Conservation (phyloP, 2,888 invertebrate species). For the Urechis unicinctus region DNA sequence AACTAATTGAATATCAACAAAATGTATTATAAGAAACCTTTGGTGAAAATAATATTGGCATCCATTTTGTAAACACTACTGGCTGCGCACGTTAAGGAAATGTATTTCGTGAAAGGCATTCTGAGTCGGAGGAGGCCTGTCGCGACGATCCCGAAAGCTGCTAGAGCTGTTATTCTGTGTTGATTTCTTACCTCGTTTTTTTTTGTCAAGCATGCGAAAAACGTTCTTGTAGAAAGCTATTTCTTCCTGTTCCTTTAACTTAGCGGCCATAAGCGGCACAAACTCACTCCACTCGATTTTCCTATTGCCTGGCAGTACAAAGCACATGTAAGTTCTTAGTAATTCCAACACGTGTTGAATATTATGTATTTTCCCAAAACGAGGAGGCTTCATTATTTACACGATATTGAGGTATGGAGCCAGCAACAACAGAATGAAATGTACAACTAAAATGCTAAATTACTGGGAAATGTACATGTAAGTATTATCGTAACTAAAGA, state of each 20-base stretch:
- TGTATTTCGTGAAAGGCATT: no score
- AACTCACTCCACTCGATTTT: constrained; percentile 16
- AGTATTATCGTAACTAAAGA: background rate
- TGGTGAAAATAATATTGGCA: no score
- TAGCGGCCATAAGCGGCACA: constrained; percentile 13
- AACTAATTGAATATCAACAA: no score
- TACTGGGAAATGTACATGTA: background rate
- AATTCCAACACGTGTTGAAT: no score
- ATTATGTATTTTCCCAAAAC: background rate
- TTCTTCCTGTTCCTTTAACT: constrained; percentile 15
- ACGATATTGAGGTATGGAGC: background rate
- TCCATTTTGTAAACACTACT: no score
- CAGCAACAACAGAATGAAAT: background rate
- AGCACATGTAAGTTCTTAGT: background rate
- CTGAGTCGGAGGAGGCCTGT: no score
- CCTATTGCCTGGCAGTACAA: constrained; percentile 9
- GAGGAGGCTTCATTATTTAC: background rate
- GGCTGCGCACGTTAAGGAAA: no score
- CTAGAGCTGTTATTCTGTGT: no score
- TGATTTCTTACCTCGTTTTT: constrained; percentile 4
- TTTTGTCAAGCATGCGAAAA: constrained; percentile 18
- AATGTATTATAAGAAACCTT: no score
- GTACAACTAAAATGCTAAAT: background rate
- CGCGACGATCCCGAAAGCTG: no score
- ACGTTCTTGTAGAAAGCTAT: constrained; percentile 13